Conservation (phyloP, 37 sponge, comb jelly and placozoan genomes). For the Halichondria panicea region DNA sequence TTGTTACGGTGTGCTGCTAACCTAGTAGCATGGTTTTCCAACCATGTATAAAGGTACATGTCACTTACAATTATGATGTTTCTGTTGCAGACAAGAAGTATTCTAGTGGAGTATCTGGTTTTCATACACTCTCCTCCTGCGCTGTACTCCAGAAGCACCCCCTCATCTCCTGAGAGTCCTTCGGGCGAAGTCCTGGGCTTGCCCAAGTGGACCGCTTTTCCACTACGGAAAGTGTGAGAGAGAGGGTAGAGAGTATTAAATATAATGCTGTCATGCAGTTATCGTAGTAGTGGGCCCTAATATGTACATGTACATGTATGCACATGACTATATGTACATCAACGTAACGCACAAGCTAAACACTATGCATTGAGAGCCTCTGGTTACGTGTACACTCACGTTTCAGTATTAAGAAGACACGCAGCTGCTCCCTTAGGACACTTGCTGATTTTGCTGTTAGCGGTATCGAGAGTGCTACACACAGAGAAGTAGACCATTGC, state of each 20-base stretch:
- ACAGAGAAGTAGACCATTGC: conserved; percentile 36
- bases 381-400: background rate
- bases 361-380: background rate
- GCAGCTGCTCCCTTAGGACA: conserved; percentile 35
- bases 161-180: conserved; percentile 10
- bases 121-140: conserved; percentile 22
- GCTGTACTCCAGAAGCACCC: conserved; percentile 39
- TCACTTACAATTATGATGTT: conserved; percentile 31
- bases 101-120: conserved; percentile 6
- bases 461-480: conserved; percentile 31
- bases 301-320: background rate
- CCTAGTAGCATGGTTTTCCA: too few relatives aligned
- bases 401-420: conserved; percentile 2
- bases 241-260: background rate
- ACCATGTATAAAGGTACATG: background rate
- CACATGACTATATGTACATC: too few relatives aligned
- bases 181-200: conserved; percentile 19
- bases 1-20: too few relatives aligned
- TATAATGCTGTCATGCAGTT: background rate
- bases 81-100: conserved; percentile 44
- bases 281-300: background rate
- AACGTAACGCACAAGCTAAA: background rate
- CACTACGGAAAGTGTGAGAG: background rate
- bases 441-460: conserved; percentile 10
- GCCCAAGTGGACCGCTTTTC: conserved; percentile 18